Evolutionary conservation across 2,797 vertebrate genomes (phyloP).

Genomic region (Kryptolebias ocellatus): DNA sequence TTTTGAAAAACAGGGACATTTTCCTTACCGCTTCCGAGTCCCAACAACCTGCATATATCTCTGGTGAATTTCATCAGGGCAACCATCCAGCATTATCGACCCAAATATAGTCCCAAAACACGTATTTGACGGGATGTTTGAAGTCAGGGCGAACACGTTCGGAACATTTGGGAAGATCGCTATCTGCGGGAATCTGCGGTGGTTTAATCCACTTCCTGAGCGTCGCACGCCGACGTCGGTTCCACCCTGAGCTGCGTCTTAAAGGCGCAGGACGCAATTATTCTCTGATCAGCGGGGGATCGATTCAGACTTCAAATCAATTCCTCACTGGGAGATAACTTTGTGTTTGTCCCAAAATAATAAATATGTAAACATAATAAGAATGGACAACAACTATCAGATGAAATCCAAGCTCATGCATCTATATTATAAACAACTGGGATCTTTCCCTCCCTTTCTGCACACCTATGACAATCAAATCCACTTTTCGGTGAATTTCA

Average conservation of each 20-base stretch:
- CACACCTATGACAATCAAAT: no score
- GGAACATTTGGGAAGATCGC: constrained; percentile 31
- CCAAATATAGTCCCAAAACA: constrained; percentile 21
- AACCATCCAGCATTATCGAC: constrained; percentile 84
- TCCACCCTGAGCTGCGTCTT: constrained; percentile 70
- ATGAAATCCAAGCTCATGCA: no score
- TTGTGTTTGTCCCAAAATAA: neutral
- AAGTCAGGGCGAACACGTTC: constrained; percentile 19
- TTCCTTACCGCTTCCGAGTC: constrained; percentile 83
- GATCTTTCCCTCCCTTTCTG: no score
- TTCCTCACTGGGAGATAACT: no score
- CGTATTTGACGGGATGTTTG: neutral
- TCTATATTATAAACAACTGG: no score
- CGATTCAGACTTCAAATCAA: no score
- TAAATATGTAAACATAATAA: no score
- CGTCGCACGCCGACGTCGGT: constrained; percentile 60
- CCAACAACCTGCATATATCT: constrained; percentile 83
- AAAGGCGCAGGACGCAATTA: constrained; percentile 70
- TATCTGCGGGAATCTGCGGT: constrained; percentile 70
- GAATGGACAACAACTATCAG: no score
- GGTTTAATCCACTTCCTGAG: constrained; percentile 81
- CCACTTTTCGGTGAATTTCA: no score
- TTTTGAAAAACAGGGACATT: constrained; percentile 66
- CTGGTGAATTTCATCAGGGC: constrained; percentile 85
- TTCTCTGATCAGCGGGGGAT: neutral